Evolutionary conservation across 2,797 vertebrate species (phyloP).

Genomic region (Leucoraja ocellata): DNA sequence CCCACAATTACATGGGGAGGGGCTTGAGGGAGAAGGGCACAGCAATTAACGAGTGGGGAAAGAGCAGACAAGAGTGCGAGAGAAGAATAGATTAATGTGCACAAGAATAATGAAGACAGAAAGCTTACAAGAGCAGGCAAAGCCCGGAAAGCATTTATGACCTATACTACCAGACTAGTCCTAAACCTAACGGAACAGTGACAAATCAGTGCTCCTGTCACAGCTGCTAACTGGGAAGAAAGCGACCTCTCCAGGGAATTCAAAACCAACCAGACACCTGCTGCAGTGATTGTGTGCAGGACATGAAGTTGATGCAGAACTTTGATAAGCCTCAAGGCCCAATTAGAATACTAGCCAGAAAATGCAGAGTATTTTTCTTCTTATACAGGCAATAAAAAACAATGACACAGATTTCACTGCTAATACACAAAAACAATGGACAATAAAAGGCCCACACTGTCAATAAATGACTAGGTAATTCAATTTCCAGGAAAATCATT

Average conservation of each 20-base stretch:
- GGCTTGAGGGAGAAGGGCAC: too few species aligned
- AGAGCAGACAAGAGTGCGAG: neutral
- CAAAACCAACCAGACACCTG: conserved; percentile 53
- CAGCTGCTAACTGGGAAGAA: conserved; percentile 46
- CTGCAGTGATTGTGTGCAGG: conserved; percentile 48
- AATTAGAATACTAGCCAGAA: conserved; percentile 47
- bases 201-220: conserved; percentile 45
- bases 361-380: neutral
- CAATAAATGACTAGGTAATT: conserved; percentile 62
- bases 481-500: conserved; percentile 66
- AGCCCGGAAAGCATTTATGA: conserved; percentile 58
- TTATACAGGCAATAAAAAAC: conserved; percentile 6
- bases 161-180: conserved; percentile 52
- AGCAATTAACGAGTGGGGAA: neutral
- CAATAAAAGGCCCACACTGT: conserved; percentile 53
- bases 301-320: conserved; percentile 46
- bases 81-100: neutral
- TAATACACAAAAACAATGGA: conserved; percentile 46
- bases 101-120: conserved; percentile 15
- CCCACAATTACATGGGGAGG: too few species aligned
- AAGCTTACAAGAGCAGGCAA: conserved; percentile 35
- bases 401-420: conserved; percentile 42
- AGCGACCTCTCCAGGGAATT: conserved; percentile 42
- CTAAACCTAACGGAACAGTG: conserved; percentile 70
- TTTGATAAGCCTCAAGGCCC: conserved; percentile 50